Base-by-base conservation (phyloP, 1,140 invertebrate genomes). In the Sminthurides bifidus region DNA sequence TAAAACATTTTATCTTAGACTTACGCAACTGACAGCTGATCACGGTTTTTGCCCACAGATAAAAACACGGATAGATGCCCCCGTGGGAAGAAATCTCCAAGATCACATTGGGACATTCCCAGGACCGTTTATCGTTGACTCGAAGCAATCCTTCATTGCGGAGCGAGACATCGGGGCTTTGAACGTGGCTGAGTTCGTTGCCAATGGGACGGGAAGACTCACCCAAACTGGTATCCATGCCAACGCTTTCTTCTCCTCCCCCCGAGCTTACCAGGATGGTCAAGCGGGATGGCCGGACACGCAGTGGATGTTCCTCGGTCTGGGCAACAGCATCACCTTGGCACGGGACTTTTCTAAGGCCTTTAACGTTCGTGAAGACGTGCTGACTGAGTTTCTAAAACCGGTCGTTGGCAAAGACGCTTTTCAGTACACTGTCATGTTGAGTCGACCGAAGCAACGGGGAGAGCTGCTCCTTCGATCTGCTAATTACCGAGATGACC, bases 31-130 rank as follows among this genome's bases (percentile, higher is more conserved):
- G 15, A 30, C n/a, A 12, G 15, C 15, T 27, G 19, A 12, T 48
- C 23, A 10, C 15, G 21, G 48, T 54, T 52, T 35, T 52, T 52
- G 23, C 12, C 15, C n/a, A 14, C 35, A 64, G 63, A 59, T 65
- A 2, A 56, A 58, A 59, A 54, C 54, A 1, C 49, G 57, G n/a
- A 44, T 51, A 3, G 46, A 65, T 51, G 15, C 54, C 8, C 63
- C 63, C 14, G 63, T 65, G 10, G 63, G 63, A 31, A 49, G 61
- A 49, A 65, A 65, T 44, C 45, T 65, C 1, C 63, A 65, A 45
- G 63, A 65, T 48, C 63, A 65, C 52, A 60, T 64, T 26, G 63
- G 63, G n/a, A 65, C 63, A 4, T 65, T 65, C 45, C 57, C 63
- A 4, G 63, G 63, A 12, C 63, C 63, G 1, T 65, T 65, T 35